Conservation (phyloP, 2,113 vertebrate species). For the Dermatemys mawii region DNA sequence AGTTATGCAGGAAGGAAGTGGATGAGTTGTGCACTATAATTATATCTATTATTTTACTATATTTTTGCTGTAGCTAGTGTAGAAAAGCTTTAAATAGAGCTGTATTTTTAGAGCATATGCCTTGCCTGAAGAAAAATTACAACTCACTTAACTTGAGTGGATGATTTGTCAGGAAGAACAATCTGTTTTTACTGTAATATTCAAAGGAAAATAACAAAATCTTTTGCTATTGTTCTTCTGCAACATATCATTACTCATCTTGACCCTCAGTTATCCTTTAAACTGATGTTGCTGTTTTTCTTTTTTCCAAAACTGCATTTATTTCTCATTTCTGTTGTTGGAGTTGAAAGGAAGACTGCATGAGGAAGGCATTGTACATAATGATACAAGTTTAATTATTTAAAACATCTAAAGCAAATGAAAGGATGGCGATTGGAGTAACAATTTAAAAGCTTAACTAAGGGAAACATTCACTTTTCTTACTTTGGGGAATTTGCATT, state of each 20-base stretch:
- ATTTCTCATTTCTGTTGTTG: background rate
- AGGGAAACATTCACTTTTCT: background rate
- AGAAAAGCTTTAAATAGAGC: constrained; percentile 56
- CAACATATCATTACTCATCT: background rate
- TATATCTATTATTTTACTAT: constrained; percentile 38
- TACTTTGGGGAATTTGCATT: too few relatives aligned
- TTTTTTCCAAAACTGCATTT: background rate
- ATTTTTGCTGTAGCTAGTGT: constrained; percentile 51
- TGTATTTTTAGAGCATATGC: constrained; percentile 50
- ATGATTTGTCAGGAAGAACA: constrained; percentile 15
- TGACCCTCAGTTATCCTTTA: background rate
- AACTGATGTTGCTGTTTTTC: background rate
- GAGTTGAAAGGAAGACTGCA: background rate
- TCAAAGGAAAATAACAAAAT: constrained; percentile 19
- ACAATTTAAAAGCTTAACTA: background rate
- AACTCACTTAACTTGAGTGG: constrained; percentile 32
- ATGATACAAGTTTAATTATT: background rate
- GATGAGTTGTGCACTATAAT: constrained; percentile 65
- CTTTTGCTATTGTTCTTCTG: background rate
- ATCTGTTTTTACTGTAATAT: background rate
- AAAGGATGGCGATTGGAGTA: background rate
- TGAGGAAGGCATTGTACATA: background rate
- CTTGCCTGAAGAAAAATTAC: constrained; percentile 57
- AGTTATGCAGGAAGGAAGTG: constrained; percentile 51
- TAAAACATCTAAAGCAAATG: background rate